phyloP scores from a whole-genome alignment of 2,113 vertebrate genomes.

The Protomyctophum bolini region DNA sequence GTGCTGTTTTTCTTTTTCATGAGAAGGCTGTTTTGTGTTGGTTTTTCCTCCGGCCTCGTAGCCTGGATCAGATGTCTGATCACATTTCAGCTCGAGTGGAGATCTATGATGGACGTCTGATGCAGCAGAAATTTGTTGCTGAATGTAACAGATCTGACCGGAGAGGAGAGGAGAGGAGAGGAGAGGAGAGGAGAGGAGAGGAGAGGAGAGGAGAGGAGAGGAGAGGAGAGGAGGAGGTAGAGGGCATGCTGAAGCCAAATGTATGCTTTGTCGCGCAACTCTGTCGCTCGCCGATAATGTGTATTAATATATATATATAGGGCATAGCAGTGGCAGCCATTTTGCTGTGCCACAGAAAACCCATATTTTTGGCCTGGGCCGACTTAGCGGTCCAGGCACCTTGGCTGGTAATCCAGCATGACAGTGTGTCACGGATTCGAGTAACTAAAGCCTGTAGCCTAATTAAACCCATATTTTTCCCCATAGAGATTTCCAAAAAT shows the following conservation, averaged over 20 bases:
- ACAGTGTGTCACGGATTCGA: too few species aligned
- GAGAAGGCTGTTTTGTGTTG: constrained; percentile 5
- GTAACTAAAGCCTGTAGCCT: too few species aligned
- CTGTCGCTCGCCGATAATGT: too few species aligned
- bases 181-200: background rate
- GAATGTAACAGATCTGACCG: constrained; percentile 70
- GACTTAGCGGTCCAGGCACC: too few species aligned
- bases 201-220: background rate
- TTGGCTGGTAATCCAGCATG: too few species aligned
- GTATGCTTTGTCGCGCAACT: background rate
- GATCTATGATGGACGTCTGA: constrained; percentile 71
- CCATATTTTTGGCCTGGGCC: too few species aligned
- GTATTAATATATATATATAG: too few species aligned
- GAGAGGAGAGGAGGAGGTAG: background rate
- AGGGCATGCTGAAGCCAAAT: constrained; percentile 3
- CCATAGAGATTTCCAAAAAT: too few species aligned
- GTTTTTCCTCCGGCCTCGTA: constrained; percentile 29
- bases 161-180: constrained; percentile 43
- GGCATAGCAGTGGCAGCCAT: too few species aligned
- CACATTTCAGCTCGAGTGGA: constrained; percentile 64
- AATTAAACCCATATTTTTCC: too few species aligned
- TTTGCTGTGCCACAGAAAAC: too few species aligned
- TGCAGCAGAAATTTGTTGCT: constrained; percentile 75
- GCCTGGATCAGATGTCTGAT: constrained; percentile 62
- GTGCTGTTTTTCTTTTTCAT: constrained; percentile 3